phyloP scores from a whole-genome alignment of 2,113 vertebrate genomes.

The Anoplopoma fimbria region DNA sequence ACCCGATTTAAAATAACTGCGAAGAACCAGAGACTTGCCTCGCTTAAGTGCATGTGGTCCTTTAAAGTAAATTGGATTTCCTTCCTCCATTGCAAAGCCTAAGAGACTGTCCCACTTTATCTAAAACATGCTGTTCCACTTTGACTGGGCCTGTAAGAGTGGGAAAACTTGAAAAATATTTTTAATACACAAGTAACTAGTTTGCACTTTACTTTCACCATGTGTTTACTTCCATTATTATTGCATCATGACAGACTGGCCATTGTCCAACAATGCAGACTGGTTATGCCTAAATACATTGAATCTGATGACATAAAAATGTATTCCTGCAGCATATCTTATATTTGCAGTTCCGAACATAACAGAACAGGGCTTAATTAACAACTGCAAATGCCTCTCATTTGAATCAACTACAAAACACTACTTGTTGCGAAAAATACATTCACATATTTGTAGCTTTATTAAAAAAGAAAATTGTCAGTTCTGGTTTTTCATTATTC shows the following conservation, averaged over 20 bases:
- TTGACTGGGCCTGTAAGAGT: slow-evolving; percentile 13
- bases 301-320: not conserved
- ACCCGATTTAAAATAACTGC: not conserved
- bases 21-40: slow-evolving; percentile 34
- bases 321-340: not conserved
- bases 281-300: not conserved
- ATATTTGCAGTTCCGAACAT: not conserved
- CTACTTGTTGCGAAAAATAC: not conserved
- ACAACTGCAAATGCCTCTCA: not conserved
- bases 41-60: not conserved
- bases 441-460: not conserved
- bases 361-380: not conserved
- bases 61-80: slow-evolving; percentile 39
- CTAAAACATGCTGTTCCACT: slow-evolving; percentile 34
- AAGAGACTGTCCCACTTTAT: slow-evolving; percentile 31
- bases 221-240: not conserved
- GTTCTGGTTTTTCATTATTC: slow-evolving; percentile 27
- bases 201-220: not conserved
- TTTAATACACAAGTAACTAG: slow-evolving; percentile 1
- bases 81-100: slow-evolving; percentile 12
- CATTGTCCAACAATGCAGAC: not conserved
- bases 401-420: not conserved
- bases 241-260: not conserved
- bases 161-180: slow-evolving; percentile 9
- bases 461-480: not conserved